A percentile compares a stretch with the other conserved stretches of the same genome.
phyloP scores from a whole-genome alignment of 1,140 invertebrate genomes.

The Atta colombica region DNA sequence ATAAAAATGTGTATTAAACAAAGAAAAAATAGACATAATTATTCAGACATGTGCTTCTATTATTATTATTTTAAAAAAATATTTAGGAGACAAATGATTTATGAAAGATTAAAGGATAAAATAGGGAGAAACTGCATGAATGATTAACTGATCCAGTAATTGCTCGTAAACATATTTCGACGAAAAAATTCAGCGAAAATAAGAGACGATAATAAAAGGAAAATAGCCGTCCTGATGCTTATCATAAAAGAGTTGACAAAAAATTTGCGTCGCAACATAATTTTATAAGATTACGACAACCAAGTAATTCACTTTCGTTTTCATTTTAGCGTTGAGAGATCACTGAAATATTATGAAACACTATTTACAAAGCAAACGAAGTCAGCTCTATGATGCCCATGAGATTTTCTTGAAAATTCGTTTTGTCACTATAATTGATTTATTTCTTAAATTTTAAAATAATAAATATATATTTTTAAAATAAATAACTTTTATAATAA shows the following conservation, averaged over 20 bases:
- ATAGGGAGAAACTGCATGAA: neutral
- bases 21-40: too few relatives aligned
- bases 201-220: slow-evolving; percentile 46
- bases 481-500: neutral
- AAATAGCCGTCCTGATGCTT: slow-evolving; percentile 1
- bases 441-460: neutral
- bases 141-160: slow-evolving; percentile 7
- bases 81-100: too few relatives aligned
- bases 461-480: neutral
- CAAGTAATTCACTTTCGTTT: slow-evolving; percentile 46
- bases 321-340: neutral
- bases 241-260: slow-evolving; percentile 22
- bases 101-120: too few relatives aligned
- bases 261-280: slow-evolving; percentile 46
- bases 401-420: neutral
- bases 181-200: slow-evolving; percentile 33
- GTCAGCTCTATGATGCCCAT: neutral
- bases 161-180: neutral
- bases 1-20: too few relatives aligned
- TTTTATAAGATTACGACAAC: slow-evolving; percentile 13
- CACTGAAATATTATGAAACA: slow-evolving; percentile 35
- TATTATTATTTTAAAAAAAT: too few relatives aligned
- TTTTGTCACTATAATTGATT: slow-evolving; percentile 14
- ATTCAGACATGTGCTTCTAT: too few relatives aligned
- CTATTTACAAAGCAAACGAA: slow-evolving; percentile 24